Evolutionary conservation across 2,888 invertebrate species (phyloP), one percentile per base, ranked within the genome.

Genomic region (Tuta absoluta): DNA sequence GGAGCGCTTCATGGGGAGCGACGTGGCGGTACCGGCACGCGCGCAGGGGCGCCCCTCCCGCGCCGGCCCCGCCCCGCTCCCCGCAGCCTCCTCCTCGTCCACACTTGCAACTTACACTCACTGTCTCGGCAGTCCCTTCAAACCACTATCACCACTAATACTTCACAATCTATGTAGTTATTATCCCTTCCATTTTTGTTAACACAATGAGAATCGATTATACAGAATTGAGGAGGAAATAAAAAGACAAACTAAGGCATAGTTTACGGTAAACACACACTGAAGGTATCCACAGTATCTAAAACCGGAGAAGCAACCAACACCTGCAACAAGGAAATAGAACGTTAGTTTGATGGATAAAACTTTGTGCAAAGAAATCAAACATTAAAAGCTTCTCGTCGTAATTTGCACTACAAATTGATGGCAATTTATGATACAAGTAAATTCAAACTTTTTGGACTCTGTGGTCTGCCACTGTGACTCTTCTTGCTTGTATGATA

Each of bases 1-100:
- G 48, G 95, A 95, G 58, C 94, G 91, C 79, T 94, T 93, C 87
- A 95, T 94, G 2, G 93, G 92, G 71, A 80, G 75, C 71, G 91
- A 86, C 89, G 89, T 90, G 11, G 45, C n/a, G 45, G 21, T 75
- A 66, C 63, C 63, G 24, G 59, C 51, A 38, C 38, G 23, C 60
- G 64, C 64, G 56, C 66, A 64, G 12, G 45, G 63, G 64, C 51
- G 63, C 48, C 38, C 38, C 37, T 33, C 17, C 21, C 59, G 41
- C 37, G 14, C 19, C 14, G 38, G 38, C 17, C 33, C 28, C 33
- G 23, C 17, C 28, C 56, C 28, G n/a, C 56, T 5, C 17, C 33
- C n/a, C 33, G 11, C n/a, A 17, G 7, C 28, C 33, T 33, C 33
- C 33, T 5, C 1, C 17, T n/a, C 33, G 33, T 17, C 33, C 33